Evolutionary conservation across 2,113 vertebrate species (phyloP).

Genomic region (Phodopus roborovskii): DNA sequence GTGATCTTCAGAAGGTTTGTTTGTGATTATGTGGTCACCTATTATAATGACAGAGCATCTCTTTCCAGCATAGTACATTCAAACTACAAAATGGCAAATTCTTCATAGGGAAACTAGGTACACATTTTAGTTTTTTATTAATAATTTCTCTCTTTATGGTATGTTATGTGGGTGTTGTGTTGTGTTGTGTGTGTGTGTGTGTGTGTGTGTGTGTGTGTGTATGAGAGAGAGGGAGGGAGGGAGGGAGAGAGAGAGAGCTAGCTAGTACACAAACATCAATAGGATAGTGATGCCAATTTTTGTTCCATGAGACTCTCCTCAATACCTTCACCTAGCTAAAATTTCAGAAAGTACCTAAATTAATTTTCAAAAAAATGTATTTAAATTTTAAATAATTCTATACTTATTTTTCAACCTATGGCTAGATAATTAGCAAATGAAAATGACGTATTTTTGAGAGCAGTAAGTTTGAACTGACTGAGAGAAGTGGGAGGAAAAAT

Average conservation of each 20-base stretch:
- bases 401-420: not conserved
- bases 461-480: not conserved
- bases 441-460: conserved; percentile 17
- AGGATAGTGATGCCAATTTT: not conserved
- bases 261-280: not conserved
- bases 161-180: not conserved
- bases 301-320: not conserved
- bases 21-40: not conserved
- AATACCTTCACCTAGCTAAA: not conserved
- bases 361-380: not conserved
- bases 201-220: too few species aligned
- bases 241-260: not conserved
- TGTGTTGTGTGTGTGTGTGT: not conserved
- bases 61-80: not conserved
- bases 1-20: conserved; percentile 47
- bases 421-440: not conserved
- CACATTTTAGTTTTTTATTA: not conserved
- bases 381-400: conserved; percentile 7
- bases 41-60: not conserved
- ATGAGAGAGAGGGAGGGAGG: too few species aligned
- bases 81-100: not conserved
- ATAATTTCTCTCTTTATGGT: not conserved
- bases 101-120: not conserved
- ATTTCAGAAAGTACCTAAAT: not conserved
- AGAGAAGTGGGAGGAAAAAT: too few species aligned